phyloP scores from a whole-genome alignment of 2,888 invertebrate genomes.

The Lymantria monacha region DNA sequence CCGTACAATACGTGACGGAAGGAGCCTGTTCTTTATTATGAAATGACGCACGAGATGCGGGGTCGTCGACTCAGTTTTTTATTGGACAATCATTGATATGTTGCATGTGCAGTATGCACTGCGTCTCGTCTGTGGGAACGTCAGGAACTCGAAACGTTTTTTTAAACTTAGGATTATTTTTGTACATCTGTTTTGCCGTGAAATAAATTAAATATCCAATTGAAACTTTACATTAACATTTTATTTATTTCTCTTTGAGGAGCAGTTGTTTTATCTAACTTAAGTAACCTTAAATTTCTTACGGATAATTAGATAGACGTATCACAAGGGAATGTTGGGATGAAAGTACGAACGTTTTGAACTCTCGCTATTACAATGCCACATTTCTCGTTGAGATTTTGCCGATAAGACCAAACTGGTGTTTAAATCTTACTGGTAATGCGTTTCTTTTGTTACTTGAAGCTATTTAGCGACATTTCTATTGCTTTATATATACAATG shows the following conservation, averaged over 20 bases:
- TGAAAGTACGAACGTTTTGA: constrained; percentile 57
- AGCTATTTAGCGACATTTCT: constrained; percentile 55
- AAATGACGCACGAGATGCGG: constrained; percentile 69
- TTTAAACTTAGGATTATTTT: constrained; percentile 44
- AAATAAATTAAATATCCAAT: too few relatives aligned
- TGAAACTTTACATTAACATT: constrained; percentile 19
- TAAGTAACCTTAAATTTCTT: constrained; percentile 29
- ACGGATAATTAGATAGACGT: constrained; percentile 52
- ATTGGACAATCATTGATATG: constrained; percentile 54
- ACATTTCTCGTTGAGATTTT: constrained; percentile 55
- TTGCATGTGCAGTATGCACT: constrained; percentile 47
- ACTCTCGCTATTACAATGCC: constrained; percentile 57
- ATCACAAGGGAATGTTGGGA: constrained; percentile 46
- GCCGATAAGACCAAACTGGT: constrained; percentile 57
- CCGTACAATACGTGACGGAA: constrained; percentile 58
- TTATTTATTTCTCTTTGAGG: constrained; percentile 31
- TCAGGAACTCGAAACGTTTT: constrained; percentile 47
- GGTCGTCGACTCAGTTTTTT: constrained; percentile 76
- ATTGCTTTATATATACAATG: constrained; percentile 61
- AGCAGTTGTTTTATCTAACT: constrained; percentile 32
- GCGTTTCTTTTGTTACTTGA: constrained; percentile 58
- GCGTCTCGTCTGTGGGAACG: constrained; percentile 69
- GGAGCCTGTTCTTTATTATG: constrained; percentile 62
- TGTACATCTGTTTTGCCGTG: constrained; percentile 29
- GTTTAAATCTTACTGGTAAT: constrained; percentile 60